Percentiles rank a stretch among this genome's conserved stretches.
phyloP scores from a whole-genome alignment of 2,113 vertebrate species.

The Fregetta grallaria region DNA sequence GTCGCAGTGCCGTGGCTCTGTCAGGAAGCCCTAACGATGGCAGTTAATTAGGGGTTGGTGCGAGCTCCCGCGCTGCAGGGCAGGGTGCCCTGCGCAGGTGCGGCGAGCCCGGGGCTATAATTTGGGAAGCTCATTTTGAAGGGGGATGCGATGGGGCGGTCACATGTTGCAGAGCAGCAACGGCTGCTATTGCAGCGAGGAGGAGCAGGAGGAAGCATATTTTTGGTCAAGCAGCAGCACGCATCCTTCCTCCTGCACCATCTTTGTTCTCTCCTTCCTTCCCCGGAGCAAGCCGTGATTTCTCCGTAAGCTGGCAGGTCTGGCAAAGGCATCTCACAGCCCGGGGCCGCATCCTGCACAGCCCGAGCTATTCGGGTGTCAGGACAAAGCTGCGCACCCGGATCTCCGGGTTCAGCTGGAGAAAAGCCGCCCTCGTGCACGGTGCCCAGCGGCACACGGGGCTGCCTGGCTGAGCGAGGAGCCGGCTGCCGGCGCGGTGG shows the following conservation, averaged over 20 bases:
- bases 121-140: not conserved
- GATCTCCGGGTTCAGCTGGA: fast-evolving
- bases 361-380: fast-evolving
- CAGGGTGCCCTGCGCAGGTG: not conserved
- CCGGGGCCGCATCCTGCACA: not conserved
- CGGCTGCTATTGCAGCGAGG: not conserved
- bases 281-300: not conserved
- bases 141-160: fast-evolving
- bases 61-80: not conserved
- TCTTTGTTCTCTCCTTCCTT: not conserved
- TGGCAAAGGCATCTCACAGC: not conserved
- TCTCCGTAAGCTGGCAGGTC: fast-evolving
- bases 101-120: not conserved
- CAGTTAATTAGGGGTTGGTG: not conserved
- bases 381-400: not conserved
- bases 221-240: fast-evolving
- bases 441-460: fast-evolving
- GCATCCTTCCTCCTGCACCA: not conserved
- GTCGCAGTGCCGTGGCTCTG: not conserved
- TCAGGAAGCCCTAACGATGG: not conserved
- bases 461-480: not conserved
- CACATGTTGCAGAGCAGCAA: not conserved
- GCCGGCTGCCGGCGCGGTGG: not conserved
- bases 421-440: fast-evolving
- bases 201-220: not conserved